Conservation (phyloP, 2,797 vertebrate genomes). For the Enteromius mattozi region DNA sequence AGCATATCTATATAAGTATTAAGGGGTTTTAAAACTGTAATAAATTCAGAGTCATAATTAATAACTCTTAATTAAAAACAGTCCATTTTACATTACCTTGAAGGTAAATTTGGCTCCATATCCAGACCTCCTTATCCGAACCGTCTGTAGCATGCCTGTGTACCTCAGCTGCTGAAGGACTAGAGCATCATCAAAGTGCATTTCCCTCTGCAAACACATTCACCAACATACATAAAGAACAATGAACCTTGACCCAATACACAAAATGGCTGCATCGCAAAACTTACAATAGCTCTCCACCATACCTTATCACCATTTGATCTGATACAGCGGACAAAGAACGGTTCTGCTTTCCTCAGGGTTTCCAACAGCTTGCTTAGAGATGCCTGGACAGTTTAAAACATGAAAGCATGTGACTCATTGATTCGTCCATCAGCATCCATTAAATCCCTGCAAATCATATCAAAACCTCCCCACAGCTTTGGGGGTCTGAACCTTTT, state of each 20-base stretch:
- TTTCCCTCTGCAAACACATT: constrained; percentile 80
- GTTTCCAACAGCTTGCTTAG: constrained; percentile 87
- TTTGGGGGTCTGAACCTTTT: constrained; percentile 28
- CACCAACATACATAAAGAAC: constrained; percentile 7
- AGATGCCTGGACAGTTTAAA: constrained; percentile 78
- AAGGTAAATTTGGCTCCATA: constrained; percentile 93
- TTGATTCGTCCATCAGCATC: constrained; percentile 53
- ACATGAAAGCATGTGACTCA: constrained; percentile 34
- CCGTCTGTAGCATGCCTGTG: constrained; percentile 88
- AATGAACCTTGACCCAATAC: constrained; percentile 7
- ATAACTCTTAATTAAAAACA: neutral
- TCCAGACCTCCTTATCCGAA: constrained; percentile 87
- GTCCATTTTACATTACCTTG: constrained; percentile 75
- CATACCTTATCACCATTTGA: constrained; percentile 91
- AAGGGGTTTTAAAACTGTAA: neutral
- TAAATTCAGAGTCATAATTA: neutral
- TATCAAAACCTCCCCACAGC: constrained; percentile 26
- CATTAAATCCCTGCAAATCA: constrained; percentile 47
- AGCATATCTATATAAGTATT: neutral
- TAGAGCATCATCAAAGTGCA: constrained; percentile 87
- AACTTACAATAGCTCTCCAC: neutral
- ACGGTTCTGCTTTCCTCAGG: constrained; percentile 85
- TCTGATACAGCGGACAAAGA: constrained; percentile 93
- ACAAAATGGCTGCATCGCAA: neutral
- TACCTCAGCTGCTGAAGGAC: constrained; percentile 90